phyloP scores from a whole-genome alignment of 2,888 invertebrate species.

The Plemyria rubiginata region DNA sequence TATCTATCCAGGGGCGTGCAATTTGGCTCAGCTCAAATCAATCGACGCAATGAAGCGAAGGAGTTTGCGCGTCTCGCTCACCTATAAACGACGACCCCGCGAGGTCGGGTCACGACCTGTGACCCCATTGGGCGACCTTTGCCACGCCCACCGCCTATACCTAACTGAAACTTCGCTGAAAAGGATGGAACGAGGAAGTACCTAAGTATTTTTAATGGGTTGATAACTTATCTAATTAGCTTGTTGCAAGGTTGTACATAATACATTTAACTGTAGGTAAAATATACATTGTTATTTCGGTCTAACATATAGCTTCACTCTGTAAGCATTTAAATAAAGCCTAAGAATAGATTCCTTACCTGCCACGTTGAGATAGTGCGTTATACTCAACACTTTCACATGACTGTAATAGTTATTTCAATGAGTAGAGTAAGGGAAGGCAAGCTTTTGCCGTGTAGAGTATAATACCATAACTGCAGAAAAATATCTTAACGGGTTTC shows the following conservation, averaged over 20 bases:
- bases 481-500: too few species aligned
- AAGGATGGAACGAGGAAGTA: slow-evolving; percentile 51
- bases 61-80: slow-evolving; percentile 56
- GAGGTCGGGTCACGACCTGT: slow-evolving; percentile 75
- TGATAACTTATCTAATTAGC: slow-evolving; percentile 3
- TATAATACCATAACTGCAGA: too few species aligned
- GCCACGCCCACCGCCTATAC: slow-evolving; percentile 74
- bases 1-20: slow-evolving; percentile 55
- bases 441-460: too few species aligned
- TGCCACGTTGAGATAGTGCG: too few species aligned
- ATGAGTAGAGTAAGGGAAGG: too few species aligned
- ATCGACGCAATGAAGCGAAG: slow-evolving; percentile 41
- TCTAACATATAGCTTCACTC: too few species aligned
- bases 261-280: too few species aligned
- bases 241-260: neutral
- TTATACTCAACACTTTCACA: too few species aligned
- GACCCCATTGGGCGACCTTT: slow-evolving; percentile 82
- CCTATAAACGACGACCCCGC: slow-evolving; percentile 46
- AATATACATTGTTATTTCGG: too few species aligned
- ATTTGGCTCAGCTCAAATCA: slow-evolving; percentile 63
- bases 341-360: too few species aligned
- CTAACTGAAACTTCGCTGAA: slow-evolving; percentile 57
- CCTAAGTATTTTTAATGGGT: slow-evolving; percentile 25
- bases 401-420: too few species aligned
- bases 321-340: too few species aligned